A percentile compares a stretch with the other conserved stretches of the same genome.
These are phyloP conservation scores for Sinotaia quadrata DNA, from an alignment of 2,888 invertebrate species.

Conservation along the genomic window DNA sequence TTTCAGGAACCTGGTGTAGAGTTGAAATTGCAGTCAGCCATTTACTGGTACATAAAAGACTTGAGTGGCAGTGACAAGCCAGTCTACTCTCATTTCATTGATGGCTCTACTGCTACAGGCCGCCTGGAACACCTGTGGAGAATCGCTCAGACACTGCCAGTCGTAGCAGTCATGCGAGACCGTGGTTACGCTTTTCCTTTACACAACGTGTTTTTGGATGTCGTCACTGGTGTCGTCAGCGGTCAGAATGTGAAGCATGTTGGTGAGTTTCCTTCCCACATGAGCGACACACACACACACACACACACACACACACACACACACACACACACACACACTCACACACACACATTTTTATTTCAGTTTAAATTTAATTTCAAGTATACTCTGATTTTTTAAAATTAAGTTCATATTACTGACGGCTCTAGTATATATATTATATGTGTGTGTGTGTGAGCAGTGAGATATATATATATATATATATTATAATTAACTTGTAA, in stretches of 20 bases:
- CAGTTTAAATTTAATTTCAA: too few relatives aligned
- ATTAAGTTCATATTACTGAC: too few relatives aligned
- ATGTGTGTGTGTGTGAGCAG: too few relatives aligned
- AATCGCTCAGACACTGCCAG: slow-evolving; percentile 15
- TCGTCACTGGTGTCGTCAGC: slow-evolving; percentile 21
- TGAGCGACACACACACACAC: too few relatives aligned
- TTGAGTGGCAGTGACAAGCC: slow-evolving; percentile 5
- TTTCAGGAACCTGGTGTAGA: slow-evolving; percentile 8
- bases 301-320: too few relatives aligned
- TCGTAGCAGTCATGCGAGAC: slow-evolving; percentile 39
- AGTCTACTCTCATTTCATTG: slow-evolving; percentile 20
- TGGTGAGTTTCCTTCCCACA: slow-evolving; percentile 19
- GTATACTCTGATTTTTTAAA: too few relatives aligned
- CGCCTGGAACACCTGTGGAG: slow-evolving; percentile 19
- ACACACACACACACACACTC: too few relatives aligned
- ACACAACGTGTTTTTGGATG: slow-evolving; percentile 28
- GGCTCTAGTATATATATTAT: too few relatives aligned
- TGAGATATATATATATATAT: too few relatives aligned
- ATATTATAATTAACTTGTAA: too few relatives aligned
- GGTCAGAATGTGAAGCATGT: slow-evolving; percentile 32
- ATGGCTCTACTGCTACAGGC: slow-evolving; percentile 14
- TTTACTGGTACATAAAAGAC: slow-evolving; percentile 24
- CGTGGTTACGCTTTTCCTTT: slow-evolving; percentile 34
- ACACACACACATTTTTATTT: too few relatives aligned
- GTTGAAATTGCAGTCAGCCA: neutral